A percentile compares a stretch with the other conserved stretches of the same genome.
phyloP scores from a whole-genome alignment of 2,888 invertebrate species.

The Pegoplata infirma region DNA sequence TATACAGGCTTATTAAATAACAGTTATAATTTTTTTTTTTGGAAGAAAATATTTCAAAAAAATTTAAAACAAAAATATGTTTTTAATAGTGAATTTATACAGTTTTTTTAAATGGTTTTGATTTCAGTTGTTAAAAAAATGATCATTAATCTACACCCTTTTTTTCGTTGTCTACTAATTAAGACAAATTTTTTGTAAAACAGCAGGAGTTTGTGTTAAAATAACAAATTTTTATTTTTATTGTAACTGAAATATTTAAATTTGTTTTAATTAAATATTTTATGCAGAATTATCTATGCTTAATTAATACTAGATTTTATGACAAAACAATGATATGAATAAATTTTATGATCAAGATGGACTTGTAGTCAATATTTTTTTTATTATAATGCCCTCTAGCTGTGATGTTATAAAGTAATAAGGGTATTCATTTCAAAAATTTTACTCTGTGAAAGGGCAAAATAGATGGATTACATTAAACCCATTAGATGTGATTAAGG shows the following conservation, averaged over 20 bases:
- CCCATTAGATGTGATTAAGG: no score
- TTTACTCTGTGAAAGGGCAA: no score
- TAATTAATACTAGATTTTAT: no score
- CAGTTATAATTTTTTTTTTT: conserved; percentile 6
- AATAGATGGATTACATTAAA: no score
- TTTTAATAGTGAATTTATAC: not conserved
- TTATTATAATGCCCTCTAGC: no score
- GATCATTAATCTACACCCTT: conserved; percentile 48
- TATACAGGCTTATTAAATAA: conserved; percentile 52
- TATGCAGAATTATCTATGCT: not conserved
- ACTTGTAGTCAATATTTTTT: no score
- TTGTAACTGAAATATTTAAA: not conserved
- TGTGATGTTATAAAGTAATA: no score
- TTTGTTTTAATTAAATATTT: not conserved
- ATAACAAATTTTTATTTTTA: not conserved
- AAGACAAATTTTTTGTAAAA: conserved; percentile 35
- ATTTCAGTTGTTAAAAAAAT: not conserved
- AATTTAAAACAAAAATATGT: not conserved
- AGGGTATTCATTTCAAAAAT: no score
- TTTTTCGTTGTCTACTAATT: conserved; percentile 50
- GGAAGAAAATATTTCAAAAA: not conserved
- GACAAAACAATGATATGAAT: no score
- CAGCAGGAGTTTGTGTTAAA: conserved; percentile 46
- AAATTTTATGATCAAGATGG: no score
- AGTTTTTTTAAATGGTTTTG: not conserved